Evolutionary conservation across 2,113 vertebrate genomes (phyloP).

Genomic region (Diadophis punctatus): DNA sequence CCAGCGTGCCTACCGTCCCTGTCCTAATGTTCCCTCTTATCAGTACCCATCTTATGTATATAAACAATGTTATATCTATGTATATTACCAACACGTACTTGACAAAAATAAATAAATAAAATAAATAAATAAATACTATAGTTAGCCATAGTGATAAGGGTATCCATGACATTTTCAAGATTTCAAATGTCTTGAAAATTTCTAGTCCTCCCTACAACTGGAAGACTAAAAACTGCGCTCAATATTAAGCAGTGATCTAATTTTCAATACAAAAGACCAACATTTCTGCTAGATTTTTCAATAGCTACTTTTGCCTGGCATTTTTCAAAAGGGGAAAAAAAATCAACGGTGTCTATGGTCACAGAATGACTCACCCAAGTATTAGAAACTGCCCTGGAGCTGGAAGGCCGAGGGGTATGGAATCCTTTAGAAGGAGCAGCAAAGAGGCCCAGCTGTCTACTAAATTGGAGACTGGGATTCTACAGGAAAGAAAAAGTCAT

Average conservation of each 20-base stretch:
- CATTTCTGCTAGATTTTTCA: not conserved
- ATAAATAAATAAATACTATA: too few relatives aligned
- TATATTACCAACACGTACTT: too few relatives aligned
- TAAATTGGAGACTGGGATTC: slow-evolving; percentile 91
- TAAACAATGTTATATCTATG: too few relatives aligned
- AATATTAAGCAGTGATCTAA: not conserved
- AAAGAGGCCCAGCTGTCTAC: slow-evolving; percentile 96
- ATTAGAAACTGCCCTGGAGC: slow-evolving; percentile 96
- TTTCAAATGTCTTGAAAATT: not conserved
- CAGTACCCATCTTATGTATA: too few relatives aligned
- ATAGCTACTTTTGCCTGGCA: not conserved
- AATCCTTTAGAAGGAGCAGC: slow-evolving; percentile 90
- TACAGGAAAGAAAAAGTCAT: slow-evolving; percentile 54
- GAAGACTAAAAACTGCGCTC: not conserved
- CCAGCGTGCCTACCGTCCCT: too few relatives aligned
- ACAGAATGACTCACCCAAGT: slow-evolving; percentile 78
- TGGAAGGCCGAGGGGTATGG: slow-evolving; percentile 88
- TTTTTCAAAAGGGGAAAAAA: not conserved
- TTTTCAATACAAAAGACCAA: not conserved
- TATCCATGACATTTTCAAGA: not conserved
- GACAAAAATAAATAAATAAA: too few relatives aligned
- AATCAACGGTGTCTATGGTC: not conserved
- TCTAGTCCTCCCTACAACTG: not conserved
- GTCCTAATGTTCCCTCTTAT: too few relatives aligned
- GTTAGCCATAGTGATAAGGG: not conserved